Evolutionary conservation across 2,888 invertebrate genomes (phyloP), one percentile per base, ranked within the genome.

Genomic region (Pyralis farinalis): DNA sequence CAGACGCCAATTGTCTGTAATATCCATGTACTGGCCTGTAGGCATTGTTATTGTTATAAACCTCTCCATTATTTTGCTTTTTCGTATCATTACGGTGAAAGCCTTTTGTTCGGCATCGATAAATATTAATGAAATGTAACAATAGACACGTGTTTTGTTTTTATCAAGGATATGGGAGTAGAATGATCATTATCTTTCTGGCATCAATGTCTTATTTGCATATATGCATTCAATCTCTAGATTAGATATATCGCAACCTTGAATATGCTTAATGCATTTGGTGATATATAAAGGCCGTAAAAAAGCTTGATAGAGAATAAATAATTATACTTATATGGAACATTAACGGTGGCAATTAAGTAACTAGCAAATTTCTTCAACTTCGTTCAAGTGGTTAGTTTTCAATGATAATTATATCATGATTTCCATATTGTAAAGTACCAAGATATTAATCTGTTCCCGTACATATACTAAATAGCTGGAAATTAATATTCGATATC

Each of bases 1-100:
- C 84, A 86, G 68, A 51, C 51, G 51, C 47, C 63, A 66, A 84
- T 84, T 84, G 84, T 84, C 75, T 81, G 65, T 71, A 71, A 70
- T 68, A 54, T 47, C 56, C 53, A 58, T 67, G 63, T 72, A 67
- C 71, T 57, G 57, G 51, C 51, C 62, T 56, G 46, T 55, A 16
- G 51, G 25, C 21, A 21, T 38, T 25, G 5, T 38, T 32, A 25
- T 22, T 12, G 1, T 1, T 28, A 27, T 27, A 20, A 29, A 16
- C 29, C 28, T 29, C 20, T 10, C 7, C 25, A 25, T 25, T 25
- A 25, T 25, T 8, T 7, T 8, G 25, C 1, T 25, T 25, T 25
- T 8, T 4, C 25, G 7, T 25, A 25, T 25, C 25, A 8, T 25
- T 25, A 25, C 7, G 25, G n/a, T 7, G 25, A 25, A 25, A 25